Evolutionary conservation across 2,888 invertebrate genomes (phyloP).

Genomic region (Celastrina argiolus): DNA sequence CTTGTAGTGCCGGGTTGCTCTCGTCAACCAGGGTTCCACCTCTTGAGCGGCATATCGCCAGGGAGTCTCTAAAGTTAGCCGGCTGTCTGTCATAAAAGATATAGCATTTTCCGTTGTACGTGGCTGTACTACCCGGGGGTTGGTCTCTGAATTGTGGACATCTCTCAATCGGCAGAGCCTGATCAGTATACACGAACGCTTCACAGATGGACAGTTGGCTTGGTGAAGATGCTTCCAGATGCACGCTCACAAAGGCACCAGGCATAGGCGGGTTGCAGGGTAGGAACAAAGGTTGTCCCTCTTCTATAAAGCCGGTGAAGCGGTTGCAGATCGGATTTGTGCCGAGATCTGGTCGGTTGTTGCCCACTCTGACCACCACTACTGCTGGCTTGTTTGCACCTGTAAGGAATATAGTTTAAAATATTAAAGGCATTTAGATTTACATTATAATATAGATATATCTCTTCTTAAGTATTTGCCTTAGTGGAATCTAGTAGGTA

Average conservation of each 20-base stretch:
- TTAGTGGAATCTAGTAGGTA: too few relatives aligned
- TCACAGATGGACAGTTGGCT: constrained; percentile 93
- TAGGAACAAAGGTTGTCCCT: constrained; percentile 92
- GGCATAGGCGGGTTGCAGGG: constrained; percentile 97
- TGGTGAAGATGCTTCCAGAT: constrained; percentile 85
- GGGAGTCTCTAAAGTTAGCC: constrained; percentile 86
- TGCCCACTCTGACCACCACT: constrained; percentile 93
- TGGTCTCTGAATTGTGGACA: constrained; percentile 96
- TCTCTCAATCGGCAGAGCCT: constrained; percentile 92
- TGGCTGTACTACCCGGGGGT: constrained; percentile 94
- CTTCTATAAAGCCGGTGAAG: constrained; percentile 90
- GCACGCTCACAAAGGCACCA: constrained; percentile 95
- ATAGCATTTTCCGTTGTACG: constrained; percentile 96
- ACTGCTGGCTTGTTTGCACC: constrained; percentile 88
- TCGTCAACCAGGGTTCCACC: constrained; percentile 93
- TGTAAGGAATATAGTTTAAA: constrained; percentile 49
- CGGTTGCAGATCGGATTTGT: constrained; percentile 95
- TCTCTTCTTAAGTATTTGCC: too few relatives aligned
- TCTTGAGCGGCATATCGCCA: constrained; percentile 87
- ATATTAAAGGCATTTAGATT: neutral
- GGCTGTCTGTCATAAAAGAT: constrained; percentile 95
- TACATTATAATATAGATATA: too few relatives aligned
- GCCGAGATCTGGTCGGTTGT: constrained; percentile 93
- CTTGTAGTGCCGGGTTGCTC: constrained; percentile 94
- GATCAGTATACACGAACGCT: constrained; percentile 95